Base-by-base conservation (phyloP, 2,113 vertebrate species). In the Carassius carassius region DNA sequence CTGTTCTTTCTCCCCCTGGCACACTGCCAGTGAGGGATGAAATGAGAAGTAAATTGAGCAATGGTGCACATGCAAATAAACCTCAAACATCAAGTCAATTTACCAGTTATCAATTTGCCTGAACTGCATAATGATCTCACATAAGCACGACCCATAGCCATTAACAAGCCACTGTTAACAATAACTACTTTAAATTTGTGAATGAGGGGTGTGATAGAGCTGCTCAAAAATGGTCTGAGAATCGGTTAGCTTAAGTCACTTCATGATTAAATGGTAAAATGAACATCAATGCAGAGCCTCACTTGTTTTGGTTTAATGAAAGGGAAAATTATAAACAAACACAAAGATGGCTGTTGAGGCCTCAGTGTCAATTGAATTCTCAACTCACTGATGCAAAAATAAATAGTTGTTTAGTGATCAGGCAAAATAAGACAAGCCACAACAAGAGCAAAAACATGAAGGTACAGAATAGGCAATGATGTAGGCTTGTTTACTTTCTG, bases 61-160 rank as follows among this genome's bases (percentile, higher is more conserved):
- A 51, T 75, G 73, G n/a, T 54, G 76, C 76, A 78, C 56, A 78
- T 35, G 54, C 12, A 44, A 78, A 78, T 37, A 62, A 62, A 60
- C 32, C 11, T 29, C 10, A 78, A 44, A 25, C 19, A 41, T 23
- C 8, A 81, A 49, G 62, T 49, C 35, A 81, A 67, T n/a, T 49
- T 23, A 29, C 23, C n/a, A 65, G 78, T 47, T 49, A 29, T 1
- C 56, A 65, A 81, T 49, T 13, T 78, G 29, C 54, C 11, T 6
- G 0, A 78, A 78, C 47, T 51, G 13, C 14, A 47, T 81, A 67
- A 81, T 51, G 78, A 29, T 12, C 16, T 51, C 29, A 5, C 23
- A 81, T 49, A 49, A 65, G n/a, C 60, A 47, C 3, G 1, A 78
- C 51, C 75, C 9, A 58, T 58, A 4, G 23, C 35, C 16, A 67